phyloP scores from a whole-genome alignment of 2,113 vertebrate genomes.

The Triplophysa tibetana region DNA sequence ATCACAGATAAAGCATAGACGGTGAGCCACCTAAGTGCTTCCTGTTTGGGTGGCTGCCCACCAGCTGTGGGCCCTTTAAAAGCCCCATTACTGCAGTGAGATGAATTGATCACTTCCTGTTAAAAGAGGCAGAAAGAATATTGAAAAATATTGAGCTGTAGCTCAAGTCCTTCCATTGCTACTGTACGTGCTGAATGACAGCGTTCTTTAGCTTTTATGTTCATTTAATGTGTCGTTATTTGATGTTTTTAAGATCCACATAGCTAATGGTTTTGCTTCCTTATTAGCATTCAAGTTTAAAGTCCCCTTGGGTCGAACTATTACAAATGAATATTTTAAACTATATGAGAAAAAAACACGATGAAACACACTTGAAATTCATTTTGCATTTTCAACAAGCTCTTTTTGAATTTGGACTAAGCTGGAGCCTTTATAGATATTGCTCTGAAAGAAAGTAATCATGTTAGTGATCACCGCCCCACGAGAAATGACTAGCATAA shows the following conservation, averaged over 20 bases:
- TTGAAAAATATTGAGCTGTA: constrained; percentile 5
- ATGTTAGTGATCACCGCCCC: background rate
- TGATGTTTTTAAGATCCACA: background rate
- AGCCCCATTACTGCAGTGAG: constrained; percentile 30
- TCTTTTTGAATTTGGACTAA: background rate
- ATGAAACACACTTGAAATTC: background rate
- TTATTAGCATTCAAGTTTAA: background rate
- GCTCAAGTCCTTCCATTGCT: background rate
- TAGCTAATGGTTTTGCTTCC: background rate
- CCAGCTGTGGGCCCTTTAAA: constrained; percentile 23
- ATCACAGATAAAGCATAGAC: constrained; percentile 20
- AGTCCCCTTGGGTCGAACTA: background rate
- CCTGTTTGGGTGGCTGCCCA: constrained; percentile 48
- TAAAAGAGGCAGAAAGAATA: constrained; percentile 10
- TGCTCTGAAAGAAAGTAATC: constrained; percentile 5
- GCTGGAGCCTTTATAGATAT: background rate
- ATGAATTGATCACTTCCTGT: constrained; percentile 51
- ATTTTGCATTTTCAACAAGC: background rate
- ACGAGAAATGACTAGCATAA: background rate
- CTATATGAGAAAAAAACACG: background rate
- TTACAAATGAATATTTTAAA: background rate
- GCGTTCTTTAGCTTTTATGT: background rate
- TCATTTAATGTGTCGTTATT: background rate
- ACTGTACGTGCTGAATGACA: background rate
- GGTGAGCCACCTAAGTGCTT: constrained; percentile 20